phyloP scores from a whole-genome alignment of 2,113 vertebrate genomes.

The Atlantisia rogersi region DNA sequence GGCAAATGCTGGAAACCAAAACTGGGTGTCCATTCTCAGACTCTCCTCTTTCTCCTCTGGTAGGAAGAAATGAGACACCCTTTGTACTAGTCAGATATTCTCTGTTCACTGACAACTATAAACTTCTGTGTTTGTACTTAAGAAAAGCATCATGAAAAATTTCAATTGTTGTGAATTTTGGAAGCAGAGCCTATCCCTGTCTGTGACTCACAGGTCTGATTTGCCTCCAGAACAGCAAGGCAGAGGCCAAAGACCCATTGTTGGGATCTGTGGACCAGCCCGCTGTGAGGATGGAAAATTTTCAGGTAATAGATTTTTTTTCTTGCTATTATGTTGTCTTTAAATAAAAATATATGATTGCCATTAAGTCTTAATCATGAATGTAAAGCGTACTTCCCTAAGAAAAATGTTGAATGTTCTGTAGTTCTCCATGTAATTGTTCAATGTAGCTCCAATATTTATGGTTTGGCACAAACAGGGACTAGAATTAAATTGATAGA shows the following conservation, averaged over 20 bases:
- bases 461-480: neutral
- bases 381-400: neutral
- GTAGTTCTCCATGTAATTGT: neutral
- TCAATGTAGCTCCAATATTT: neutral
- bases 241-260: constrained; percentile 76
- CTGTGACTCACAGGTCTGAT: constrained; percentile 74
- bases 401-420: neutral
- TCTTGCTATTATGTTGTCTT: neutral
- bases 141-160: neutral
- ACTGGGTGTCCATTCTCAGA: neutral
- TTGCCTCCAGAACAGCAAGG: constrained; percentile 77
- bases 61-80: neutral
- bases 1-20: neutral
- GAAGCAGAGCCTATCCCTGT: constrained; percentile 59
- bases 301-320: constrained; percentile 62
- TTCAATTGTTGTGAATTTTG: neutral
- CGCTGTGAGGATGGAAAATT: constrained; percentile 76
- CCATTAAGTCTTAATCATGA: neutral
- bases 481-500: neutral
- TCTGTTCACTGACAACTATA: neutral
- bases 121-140: neutral
- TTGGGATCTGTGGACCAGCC: constrained; percentile 76
- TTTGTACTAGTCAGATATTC: neutral
- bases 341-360: neutral
- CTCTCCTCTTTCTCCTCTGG: neutral